phyloP scores from a whole-genome alignment of 1,140 invertebrate species.

The Rhyzopertha dominica region DNA sequence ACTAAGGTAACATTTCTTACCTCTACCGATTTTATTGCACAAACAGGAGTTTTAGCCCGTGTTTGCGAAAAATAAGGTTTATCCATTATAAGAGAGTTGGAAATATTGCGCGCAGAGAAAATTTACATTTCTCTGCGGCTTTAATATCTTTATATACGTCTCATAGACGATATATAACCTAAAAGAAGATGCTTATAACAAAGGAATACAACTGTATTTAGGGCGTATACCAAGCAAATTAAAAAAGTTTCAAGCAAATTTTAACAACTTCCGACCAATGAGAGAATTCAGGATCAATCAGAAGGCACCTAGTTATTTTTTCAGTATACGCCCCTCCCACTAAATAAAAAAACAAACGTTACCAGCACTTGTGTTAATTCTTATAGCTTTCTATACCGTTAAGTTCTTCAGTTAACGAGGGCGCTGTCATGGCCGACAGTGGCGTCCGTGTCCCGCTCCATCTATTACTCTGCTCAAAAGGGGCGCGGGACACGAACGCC shows the following conservation, averaged over 20 bases:
- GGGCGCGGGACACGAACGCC: too few species aligned
- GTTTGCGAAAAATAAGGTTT: conserved; percentile 19
- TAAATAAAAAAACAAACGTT: too few species aligned
- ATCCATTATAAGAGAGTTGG: conserved; percentile 17
- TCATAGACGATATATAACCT: conserved; percentile 23
- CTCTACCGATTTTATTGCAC: conserved; percentile 15
- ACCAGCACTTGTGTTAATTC: too few species aligned
- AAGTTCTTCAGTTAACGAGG: too few species aligned
- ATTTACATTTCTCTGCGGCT: conserved; percentile 15
- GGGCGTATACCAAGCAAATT: too few species aligned
- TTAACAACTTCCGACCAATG: conserved; percentile 15
- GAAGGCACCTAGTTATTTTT: not conserved
- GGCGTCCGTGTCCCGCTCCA: too few species aligned
- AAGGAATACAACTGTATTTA: conserved; percentile 7
- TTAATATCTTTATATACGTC: conserved; percentile 11
- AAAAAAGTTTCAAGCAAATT: conserved; percentile 12
- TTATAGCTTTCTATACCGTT: too few species aligned
- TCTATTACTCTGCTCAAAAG: too few species aligned
- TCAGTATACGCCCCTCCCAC: not conserved
- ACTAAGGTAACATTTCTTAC: conserved; percentile 17
- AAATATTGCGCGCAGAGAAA: conserved; percentile 16
- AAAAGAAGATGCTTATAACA: conserved; percentile 30
- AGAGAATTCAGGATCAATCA: too few species aligned
- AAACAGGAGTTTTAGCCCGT: conserved; percentile 18
- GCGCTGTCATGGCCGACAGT: too few species aligned